Percentiles rank a stretch among this genome's conserved stretches.
These are phyloP conservation scores for Leuctra nigra DNA, from an alignment of 2,888 invertebrate species.

Conservation along the genomic window DNA sequence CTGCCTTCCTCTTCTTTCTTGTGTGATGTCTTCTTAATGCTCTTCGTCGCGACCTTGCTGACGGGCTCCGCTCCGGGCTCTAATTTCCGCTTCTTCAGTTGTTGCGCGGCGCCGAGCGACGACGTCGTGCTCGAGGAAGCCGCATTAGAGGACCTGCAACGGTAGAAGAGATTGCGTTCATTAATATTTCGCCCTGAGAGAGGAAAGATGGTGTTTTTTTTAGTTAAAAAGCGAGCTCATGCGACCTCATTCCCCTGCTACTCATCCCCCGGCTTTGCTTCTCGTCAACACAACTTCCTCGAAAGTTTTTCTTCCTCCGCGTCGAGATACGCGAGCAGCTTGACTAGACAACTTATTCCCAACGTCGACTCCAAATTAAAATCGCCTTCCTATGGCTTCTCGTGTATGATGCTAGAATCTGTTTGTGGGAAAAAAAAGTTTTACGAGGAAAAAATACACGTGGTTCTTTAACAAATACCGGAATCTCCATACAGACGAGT, in stretches of 20 bases:
- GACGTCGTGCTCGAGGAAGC: conserved; percentile 30
- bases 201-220: conserved; percentile 2
- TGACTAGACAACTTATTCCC: conserved; percentile 24
- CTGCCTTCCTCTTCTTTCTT: conserved; percentile 27
- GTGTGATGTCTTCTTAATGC: conserved; percentile 24
- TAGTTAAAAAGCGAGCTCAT: conserved; percentile 11
- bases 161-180: conserved; percentile 23
- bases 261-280: conserved; percentile 20
- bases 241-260: conserved; percentile 9
- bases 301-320: conserved; percentile 24
- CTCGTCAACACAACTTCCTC: conserved; percentile 18
- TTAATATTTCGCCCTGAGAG: conserved; percentile 24
- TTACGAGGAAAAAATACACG: conserved; percentile 5
- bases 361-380: conserved; percentile 24
- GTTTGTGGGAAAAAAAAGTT: conserved; percentile 19
- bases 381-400: conserved; percentile 21
- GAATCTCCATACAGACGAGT: conserved; percentile 18
- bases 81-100: conserved; percentile 63
- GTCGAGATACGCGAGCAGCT: conserved; percentile 21
- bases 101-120: conserved; percentile 38
- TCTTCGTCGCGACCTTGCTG: conserved; percentile 19
- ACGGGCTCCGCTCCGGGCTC: conserved; percentile 44
- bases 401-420: conserved; percentile 23
- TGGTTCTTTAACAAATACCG: conserved; percentile 14
- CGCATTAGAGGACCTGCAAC: conserved; percentile 32